Evolutionary conservation across 2,888 invertebrate species (phyloP).

Genomic region (Caenorhabditis japonica): DNA sequence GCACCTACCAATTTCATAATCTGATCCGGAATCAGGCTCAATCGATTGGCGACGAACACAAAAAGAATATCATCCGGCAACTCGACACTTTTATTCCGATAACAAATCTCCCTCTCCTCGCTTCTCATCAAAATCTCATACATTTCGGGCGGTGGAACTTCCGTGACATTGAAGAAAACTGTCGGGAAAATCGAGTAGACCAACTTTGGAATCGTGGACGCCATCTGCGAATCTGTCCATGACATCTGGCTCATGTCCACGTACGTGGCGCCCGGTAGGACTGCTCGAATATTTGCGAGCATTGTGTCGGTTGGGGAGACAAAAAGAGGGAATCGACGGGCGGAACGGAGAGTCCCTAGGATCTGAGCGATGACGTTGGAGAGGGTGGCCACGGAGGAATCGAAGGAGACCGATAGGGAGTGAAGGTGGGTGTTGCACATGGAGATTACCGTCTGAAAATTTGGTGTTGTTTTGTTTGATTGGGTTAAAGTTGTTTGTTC

Average conservation of each 20-base stretch:
- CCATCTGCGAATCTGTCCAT: constrained; percentile 31
- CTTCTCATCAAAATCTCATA: constrained; percentile 52
- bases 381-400: constrained; percentile 33
- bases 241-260: constrained; percentile 41
- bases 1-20: constrained; percentile 46
- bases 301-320: constrained; percentile 20
- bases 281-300: constrained; percentile 21
- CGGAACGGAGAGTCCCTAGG: constrained; percentile 19
- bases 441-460: constrained; percentile 36
- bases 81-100: constrained; percentile 39
- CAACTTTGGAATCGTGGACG: constrained; percentile 29
- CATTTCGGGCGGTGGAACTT: constrained; percentile 53
- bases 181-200: constrained; percentile 56
- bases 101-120: constrained; percentile 52
- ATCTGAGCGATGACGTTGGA: constrained; percentile 39
- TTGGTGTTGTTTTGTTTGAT: too few species aligned
- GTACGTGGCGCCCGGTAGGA: constrained; percentile 44
- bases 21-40: constrained; percentile 41
- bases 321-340: constrained; percentile 49
- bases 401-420: constrained; percentile 10
- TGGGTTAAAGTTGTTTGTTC: too few species aligned
- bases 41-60: constrained; percentile 43
- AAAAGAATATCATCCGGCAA: constrained; percentile 57
- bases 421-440: constrained; percentile 33
- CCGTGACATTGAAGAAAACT: constrained; percentile 46